A percentile compares a stretch with the other conserved stretches of the same genome.
Conservation (phyloP, 2,888 invertebrate genomes). For the Shargacucullia verbasci region DNA sequence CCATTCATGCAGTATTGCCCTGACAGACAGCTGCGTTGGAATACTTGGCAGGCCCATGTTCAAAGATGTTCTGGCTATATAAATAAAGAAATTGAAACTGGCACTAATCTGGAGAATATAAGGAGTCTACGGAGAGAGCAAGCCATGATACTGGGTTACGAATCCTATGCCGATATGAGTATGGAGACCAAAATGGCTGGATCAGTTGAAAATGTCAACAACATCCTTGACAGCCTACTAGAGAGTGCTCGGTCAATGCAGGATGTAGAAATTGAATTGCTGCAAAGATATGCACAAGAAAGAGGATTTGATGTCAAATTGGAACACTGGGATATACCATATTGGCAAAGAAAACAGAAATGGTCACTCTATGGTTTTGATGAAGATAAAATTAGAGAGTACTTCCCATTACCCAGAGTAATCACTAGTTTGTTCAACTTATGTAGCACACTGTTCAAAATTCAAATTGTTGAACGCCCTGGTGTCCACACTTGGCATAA, state of each 20-base stretch:
- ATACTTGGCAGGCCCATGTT: constrained; percentile 94
- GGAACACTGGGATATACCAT: constrained; percentile 95
- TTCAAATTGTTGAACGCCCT: constrained; percentile 91
- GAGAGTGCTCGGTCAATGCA: constrained; percentile 93
- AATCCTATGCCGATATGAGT: constrained; percentile 94
- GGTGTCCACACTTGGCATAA: constrained; percentile 94
- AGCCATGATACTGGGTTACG: constrained; percentile 94
- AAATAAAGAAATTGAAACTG: constrained; percentile 91
- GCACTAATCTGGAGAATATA: constrained; percentile 93
- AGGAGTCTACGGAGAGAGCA: constrained; percentile 91
- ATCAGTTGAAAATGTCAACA: constrained; percentile 92
- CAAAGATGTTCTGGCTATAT: constrained; percentile 91
- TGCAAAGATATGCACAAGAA: constrained; percentile 92
- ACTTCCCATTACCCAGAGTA: constrained; percentile 95
- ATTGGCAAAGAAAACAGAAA: constrained; percentile 95
- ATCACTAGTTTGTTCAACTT: constrained; percentile 94
- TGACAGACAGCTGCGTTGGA: constrained; percentile 93
- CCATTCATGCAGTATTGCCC: constrained; percentile 96
- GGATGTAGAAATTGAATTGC: constrained; percentile 91
- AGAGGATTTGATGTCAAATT: constrained; percentile 92
- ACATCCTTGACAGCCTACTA: constrained; percentile 91
- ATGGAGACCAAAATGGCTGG: constrained; percentile 98
- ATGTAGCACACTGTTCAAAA: constrained; percentile 93
- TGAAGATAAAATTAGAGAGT: constrained; percentile 92
- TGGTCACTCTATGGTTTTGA: constrained; percentile 91